A percentile compares a stretch with the other conserved stretches of the same genome.
Conservation (phyloP, 2,797 vertebrate genomes). For the Bovichtus variegatus region DNA sequence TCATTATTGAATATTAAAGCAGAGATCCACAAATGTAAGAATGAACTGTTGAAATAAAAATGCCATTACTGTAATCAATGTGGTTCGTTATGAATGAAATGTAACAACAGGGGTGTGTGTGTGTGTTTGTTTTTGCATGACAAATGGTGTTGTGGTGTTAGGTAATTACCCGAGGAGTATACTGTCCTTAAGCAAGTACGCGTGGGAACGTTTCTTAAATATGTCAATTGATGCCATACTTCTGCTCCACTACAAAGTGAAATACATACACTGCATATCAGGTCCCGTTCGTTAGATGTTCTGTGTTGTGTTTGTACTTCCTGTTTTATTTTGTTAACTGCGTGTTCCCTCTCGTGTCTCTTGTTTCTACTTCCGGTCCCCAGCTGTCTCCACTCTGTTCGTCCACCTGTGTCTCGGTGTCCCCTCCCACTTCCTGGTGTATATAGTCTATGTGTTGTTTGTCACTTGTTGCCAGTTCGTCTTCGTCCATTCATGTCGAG, state of each 20-base stretch:
- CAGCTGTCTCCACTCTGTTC: no score
- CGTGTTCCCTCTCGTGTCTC: no score
- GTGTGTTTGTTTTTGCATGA: background rate
- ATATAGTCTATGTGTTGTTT: no score
- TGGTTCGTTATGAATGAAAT: background rate
- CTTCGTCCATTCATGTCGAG: no score
- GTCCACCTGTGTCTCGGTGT: no score
- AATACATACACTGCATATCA: background rate
- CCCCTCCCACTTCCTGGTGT: no score
- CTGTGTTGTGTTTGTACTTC: no score
- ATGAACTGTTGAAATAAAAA: background rate
- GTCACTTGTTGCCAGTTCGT: no score
- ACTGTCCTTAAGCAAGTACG: background rate
- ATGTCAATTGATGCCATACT: background rate
- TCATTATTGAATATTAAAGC: constrained; percentile 24
- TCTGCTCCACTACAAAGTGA: background rate
- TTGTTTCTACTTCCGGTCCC: no score
- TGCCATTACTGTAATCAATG: no score
- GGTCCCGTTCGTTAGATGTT: no score
- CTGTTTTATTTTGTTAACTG: no score
- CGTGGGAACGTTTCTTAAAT: background rate
- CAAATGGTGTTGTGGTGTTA: constrained; percentile 1
- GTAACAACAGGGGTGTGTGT: background rate
- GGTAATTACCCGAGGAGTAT: background rate
- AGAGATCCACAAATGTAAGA: background rate